These are phyloP conservation scores for Sesia bembeciformis DNA, from an alignment of 2,888 invertebrate genomes.

Conservation along the genomic window DNA sequence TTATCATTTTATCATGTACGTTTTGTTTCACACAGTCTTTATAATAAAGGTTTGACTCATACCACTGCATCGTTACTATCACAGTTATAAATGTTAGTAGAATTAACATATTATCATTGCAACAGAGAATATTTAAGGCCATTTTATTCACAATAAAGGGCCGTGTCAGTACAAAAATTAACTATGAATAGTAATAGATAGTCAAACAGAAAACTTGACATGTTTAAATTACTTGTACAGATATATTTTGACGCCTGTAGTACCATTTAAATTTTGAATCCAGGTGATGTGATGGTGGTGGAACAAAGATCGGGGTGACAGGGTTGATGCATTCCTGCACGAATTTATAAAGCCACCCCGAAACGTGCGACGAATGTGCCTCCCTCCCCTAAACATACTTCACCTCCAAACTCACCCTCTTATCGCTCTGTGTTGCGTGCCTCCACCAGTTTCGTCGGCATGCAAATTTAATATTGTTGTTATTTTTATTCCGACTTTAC, in stretches of 20 bases:
- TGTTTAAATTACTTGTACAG: too few relatives aligned
- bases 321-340: conserved; percentile 56
- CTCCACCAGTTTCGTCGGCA: conserved; percentile 41
- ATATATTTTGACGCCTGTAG: not conserved
- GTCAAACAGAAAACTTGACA: too few relatives aligned
- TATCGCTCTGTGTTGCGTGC: conserved; percentile 26
- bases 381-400: conserved; percentile 9
- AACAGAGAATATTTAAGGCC: too few relatives aligned
- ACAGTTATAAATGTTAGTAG: conserved; percentile 1
- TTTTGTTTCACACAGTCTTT: conserved; percentile 32
- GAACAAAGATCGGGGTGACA: conserved; percentile 6
- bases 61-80: conserved; percentile 1
- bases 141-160: too few relatives aligned
- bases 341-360: conserved; percentile 27
- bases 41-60: conserved; percentile 14
- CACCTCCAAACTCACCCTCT: not conserved
- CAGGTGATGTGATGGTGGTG: not conserved
- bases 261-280: not conserved
- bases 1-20: conserved; percentile 24
- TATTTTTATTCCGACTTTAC: conserved; percentile 62
- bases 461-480: conserved; percentile 67
- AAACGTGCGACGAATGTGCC: conserved; percentile 32
- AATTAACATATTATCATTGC: too few relatives aligned
- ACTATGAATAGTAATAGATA: too few relatives aligned
- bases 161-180: too few relatives aligned